Evolutionary conservation across 2,888 invertebrate genomes (phyloP).

Genomic region (Neria commutata): DNA sequence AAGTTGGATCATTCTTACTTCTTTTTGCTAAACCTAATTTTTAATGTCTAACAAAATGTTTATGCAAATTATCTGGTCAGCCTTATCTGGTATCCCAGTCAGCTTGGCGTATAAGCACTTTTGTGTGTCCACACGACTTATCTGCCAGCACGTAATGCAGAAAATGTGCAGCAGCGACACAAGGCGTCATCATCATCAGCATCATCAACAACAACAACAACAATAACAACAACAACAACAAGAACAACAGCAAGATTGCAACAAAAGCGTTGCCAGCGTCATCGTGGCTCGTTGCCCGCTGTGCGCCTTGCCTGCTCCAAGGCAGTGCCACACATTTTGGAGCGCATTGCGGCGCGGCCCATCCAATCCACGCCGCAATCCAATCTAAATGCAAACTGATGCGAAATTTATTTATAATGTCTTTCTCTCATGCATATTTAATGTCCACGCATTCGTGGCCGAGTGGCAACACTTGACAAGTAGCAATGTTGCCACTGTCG

Average conservation of each 20-base stretch:
- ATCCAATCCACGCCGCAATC: neutral
- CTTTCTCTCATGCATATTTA: conserved; percentile 50
- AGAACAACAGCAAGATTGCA: no score
- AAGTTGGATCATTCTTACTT: no score
- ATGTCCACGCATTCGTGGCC: conserved; percentile 43
- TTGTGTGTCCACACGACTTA: neutral
- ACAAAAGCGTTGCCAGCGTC: no score
- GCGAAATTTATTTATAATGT: conserved; percentile 54
- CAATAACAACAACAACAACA: no score
- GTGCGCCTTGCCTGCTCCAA: conserved; percentile 35
- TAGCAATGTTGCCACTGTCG: neutral
- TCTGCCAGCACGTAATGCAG: neutral
- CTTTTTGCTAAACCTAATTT: no score
- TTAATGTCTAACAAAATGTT: no score
- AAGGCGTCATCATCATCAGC: conserved; percentile 6
- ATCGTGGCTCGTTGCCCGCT: no score
- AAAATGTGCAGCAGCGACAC: neutral
- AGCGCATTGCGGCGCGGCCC: conserved; percentile 21
- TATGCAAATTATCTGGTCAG: no score
- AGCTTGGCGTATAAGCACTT: no score
- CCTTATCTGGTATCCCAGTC: no score
- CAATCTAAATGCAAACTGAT: conserved; percentile 52
- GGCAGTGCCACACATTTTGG: conserved; percentile 31
- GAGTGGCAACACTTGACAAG: neutral
- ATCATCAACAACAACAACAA: conserved; percentile 4